Evolutionary conservation across 2,888 invertebrate species (phyloP), one percentile per base, ranked within the genome.

Genomic region (Tetramorium bicarinatum): DNA sequence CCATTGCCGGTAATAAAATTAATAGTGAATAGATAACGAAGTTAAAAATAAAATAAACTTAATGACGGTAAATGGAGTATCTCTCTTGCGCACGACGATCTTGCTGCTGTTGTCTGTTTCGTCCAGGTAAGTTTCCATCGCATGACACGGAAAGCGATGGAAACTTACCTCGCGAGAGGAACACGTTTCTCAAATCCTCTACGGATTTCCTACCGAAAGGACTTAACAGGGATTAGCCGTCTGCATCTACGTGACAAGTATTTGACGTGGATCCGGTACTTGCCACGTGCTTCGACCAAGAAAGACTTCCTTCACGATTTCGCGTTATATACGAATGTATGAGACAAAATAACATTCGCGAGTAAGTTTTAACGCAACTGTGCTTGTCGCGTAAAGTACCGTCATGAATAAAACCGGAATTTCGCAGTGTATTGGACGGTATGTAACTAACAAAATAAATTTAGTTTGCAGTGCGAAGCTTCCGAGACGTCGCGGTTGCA

Each of bases 241-340:
- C 29, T 81, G 72, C 49, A 86, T 85, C 72, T 84, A 88, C 82
- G 85, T 88, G 88, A 87, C 83, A 85, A 66, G 85, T 88, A 84
- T 85, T 87, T 88, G 87, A 82, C 83, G 79, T 76, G 77, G 56
- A 86, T 79, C 71, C 80, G 29, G 41, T 29, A 38, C 15, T 52
- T 25, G 80, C 52, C 71, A 62, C 49, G 62, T 62, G 41, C 21
- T 21, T 64, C 25, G 15, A 29, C 62, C 75, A 72, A 81, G 82
- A 84, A 82, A 83, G 86, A 82, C 83, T 81, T 62, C 62, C 52
- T 54, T 66, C 71, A 74, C 62, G 82, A 84, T 75, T 86, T 72
- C 77, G 49, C 54, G 21, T 62, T 29, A 38, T 29, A 38, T 38
- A 52, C n/a, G 56, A 67, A 52, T n/a, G 52, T 41, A 38, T 34